phyloP scores from a whole-genome alignment of 2,797 vertebrate genomes.

The Aeoliscus strigatus region DNA sequence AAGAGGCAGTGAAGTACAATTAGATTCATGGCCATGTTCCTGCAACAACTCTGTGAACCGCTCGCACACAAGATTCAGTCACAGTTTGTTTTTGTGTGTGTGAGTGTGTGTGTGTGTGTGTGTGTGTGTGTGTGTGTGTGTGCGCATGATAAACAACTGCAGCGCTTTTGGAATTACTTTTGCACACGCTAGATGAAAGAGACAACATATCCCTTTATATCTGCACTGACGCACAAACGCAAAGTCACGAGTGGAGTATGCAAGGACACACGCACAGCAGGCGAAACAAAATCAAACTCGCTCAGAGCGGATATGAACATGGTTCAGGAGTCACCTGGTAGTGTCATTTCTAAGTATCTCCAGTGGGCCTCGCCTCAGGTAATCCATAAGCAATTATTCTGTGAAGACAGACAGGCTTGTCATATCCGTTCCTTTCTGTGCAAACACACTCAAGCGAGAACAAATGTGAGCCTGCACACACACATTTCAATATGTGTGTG shows the following conservation, averaged over 20 bases:
- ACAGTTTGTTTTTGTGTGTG: too few relatives aligned
- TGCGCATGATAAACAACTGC: slow-evolving; percentile 22
- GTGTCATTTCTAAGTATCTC: slow-evolving; percentile 61
- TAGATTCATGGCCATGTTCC: slow-evolving; percentile 11
- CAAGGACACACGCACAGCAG: slow-evolving; percentile 11
- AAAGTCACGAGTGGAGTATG: slow-evolving; percentile 4
- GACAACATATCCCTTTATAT: slow-evolving; percentile 39
- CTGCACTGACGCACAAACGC: slow-evolving; percentile 21
- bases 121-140: slow-evolving; percentile 2
- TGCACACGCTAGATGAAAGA: slow-evolving; percentile 38
- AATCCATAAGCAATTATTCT: slow-evolving; percentile 69
- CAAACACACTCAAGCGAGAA: slow-evolving; percentile 48
- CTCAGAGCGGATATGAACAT: slow-evolving; percentile 63
- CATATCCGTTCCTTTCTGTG: slow-evolving; percentile 57
- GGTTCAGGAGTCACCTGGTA: slow-evolving; percentile 64
- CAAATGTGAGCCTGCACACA: slow-evolving; percentile 13
- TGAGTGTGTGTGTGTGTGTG: not conserved
- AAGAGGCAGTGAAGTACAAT: slow-evolving; percentile 5
- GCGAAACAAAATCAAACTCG: slow-evolving; percentile 42
- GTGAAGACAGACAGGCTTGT: slow-evolving; percentile 58
- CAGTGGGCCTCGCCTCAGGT: slow-evolving; percentile 57
- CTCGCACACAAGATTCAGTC: slow-evolving; percentile 3
- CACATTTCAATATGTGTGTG: slow-evolving; percentile 6
- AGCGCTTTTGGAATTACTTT: slow-evolving; percentile 29
- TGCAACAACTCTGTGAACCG: slow-evolving; percentile 18